These are phyloP conservation scores for Dryococelus australis DNA, from an alignment of 2,888 invertebrate genomes.

Conservation along the genomic window DNA sequence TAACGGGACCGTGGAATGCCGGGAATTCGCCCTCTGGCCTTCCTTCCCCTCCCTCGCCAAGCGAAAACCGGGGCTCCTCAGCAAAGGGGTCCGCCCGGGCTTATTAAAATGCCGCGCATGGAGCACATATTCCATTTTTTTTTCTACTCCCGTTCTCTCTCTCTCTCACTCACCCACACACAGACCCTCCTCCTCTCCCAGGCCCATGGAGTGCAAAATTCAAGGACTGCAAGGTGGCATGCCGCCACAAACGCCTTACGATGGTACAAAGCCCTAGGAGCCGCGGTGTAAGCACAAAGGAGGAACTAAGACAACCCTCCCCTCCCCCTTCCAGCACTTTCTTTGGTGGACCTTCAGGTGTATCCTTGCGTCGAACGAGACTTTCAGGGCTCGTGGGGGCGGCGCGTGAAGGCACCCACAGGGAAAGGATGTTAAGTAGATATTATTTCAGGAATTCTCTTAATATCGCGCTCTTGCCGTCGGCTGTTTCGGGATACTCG, in stretches of 20 bases:
- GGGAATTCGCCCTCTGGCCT: slow-evolving; percentile 6
- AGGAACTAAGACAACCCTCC: too few relatives aligned
- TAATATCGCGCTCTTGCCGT: not conserved
- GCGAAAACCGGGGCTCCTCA: not conserved
- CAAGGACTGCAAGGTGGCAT: not conserved
- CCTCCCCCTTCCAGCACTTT: too few relatives aligned
- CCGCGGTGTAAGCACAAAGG: too few relatives aligned
- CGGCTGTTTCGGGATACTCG: not conserved
- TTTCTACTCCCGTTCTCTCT: not conserved
- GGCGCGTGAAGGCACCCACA: not conserved
- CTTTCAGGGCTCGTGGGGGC: not conserved
- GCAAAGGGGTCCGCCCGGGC: not conserved
- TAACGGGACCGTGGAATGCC: slow-evolving; percentile 20
- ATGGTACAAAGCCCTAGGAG: not conserved
- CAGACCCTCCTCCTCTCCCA: not conserved
- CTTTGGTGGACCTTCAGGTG: not conserved
- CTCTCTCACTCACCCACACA: not conserved
- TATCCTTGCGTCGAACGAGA: not conserved
- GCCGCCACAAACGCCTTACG: not conserved
- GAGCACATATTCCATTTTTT: slow-evolving; percentile 18
- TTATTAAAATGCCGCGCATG: slow-evolving; percentile 29
- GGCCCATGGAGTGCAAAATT: not conserved
- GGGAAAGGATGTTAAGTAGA: not conserved
- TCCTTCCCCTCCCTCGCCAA: not conserved
- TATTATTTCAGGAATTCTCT: not conserved